Conservation (phyloP, 2,888 invertebrate species). For the Cyclophora albipunctata region DNA sequence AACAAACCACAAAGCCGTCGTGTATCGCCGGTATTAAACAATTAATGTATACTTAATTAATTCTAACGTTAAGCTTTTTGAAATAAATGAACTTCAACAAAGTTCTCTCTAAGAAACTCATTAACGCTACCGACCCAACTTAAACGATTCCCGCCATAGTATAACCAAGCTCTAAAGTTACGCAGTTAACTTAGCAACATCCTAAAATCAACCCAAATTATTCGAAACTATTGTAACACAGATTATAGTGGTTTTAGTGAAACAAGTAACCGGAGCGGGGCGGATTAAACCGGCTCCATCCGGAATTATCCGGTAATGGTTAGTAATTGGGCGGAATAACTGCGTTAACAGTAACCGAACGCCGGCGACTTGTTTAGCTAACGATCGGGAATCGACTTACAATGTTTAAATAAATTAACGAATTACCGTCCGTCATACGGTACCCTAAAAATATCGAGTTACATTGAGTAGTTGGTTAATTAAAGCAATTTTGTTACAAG, state of each 20-base stretch:
- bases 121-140: no score
- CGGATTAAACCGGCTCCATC: slow-evolving; percentile 30
- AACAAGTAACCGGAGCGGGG: slow-evolving; percentile 29
- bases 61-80: no score
- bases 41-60: no score
- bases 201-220: background rate
- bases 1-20: no score
- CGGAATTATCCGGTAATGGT: slow-evolving; percentile 50
- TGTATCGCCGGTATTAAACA: no score
- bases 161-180: no score
- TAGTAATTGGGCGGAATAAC: slow-evolving; percentile 65
- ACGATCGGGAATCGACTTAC: slow-evolving; percentile 40
- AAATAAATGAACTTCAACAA: no score
- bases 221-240: slow-evolving; percentile 13
- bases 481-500: no score
- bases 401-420: slow-evolving; percentile 35
- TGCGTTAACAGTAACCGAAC: slow-evolving; percentile 42
- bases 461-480: slow-evolving; percentile 7
- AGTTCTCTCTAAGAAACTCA: no score
- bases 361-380: slow-evolving; percentile 29
- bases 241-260: slow-evolving; percentile 10
- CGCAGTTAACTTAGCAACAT: background rate
- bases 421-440: slow-evolving; percentile 21
- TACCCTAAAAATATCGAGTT: slow-evolving; percentile 20
- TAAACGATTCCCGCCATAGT: no score